A percentile compares a stretch with the other conserved stretches of the same genome.
Conservation (phyloP, 2,113 vertebrate genomes). For the Dromiciops gliroides region DNA sequence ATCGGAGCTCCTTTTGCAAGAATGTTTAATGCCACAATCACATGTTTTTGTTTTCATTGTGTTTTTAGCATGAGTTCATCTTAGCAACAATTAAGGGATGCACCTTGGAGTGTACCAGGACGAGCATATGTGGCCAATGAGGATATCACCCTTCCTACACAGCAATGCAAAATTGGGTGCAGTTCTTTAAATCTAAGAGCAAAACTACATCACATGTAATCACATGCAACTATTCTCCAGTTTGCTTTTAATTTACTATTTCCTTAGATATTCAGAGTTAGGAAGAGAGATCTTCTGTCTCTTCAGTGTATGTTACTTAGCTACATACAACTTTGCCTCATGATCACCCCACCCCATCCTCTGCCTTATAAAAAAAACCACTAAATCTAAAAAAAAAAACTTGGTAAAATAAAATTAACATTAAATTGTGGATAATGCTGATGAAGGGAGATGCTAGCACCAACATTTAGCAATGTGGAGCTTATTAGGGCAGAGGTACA, state of each 20-base stretch:
- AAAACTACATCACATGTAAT: neutral
- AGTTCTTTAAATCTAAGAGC: neutral
- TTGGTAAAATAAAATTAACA: slow-evolving; percentile 44
- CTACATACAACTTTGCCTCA: neutral
- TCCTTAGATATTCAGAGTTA: slow-evolving; percentile 5
- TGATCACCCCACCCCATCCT: neutral
- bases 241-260: slow-evolving; percentile 32
- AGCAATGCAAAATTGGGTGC: neutral
- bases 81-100: too few species aligned
- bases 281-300: slow-evolving; percentile 39
- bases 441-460: slow-evolving; percentile 8
- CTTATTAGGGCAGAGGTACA: slow-evolving; percentile 28
- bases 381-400: neutral
- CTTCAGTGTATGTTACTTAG: neutral
- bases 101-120: neutral
- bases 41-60: neutral
- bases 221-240: neutral
- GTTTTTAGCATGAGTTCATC: neutral
- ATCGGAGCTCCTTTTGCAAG: neutral
- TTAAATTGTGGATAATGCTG: slow-evolving; percentile 5
- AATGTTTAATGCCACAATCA: neutral
- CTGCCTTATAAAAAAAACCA: neutral
- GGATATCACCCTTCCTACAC: neutral
- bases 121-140: neutral
- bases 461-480: slow-evolving; percentile 48